Conservation (phyloP, 1,140 invertebrate species). For the Ceratitis capitata region DNA sequence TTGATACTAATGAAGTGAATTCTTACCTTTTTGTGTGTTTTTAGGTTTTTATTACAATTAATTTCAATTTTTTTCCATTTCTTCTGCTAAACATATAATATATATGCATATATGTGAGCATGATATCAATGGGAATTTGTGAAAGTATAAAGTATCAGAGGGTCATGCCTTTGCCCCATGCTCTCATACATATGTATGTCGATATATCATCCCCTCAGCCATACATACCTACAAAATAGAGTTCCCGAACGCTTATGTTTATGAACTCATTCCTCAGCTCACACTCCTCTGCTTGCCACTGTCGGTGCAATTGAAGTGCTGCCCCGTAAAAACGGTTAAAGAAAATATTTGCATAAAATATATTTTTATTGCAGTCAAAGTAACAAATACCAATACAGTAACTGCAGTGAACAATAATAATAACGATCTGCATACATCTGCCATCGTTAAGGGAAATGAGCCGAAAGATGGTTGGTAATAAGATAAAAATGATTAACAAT, state of each 20-base stretch:
- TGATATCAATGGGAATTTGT: neutral
- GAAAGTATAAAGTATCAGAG: neutral
- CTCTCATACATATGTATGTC: neutral
- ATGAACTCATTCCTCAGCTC: neutral
- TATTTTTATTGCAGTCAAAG: neutral
- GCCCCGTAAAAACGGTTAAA: neutral
- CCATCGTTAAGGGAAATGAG: neutral
- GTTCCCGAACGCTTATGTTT: no score
- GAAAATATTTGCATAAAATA: slow-evolving; percentile 18
- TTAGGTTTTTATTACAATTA: no score
- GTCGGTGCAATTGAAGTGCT: no score
- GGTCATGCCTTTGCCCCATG: neutral
- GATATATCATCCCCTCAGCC: neutral
- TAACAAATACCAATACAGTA: neutral
- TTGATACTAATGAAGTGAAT: no score
- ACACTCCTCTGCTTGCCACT: no score
- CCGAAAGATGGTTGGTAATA: neutral
- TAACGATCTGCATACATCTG: neutral
- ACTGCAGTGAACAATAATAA: no score
- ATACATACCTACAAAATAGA: neutral
- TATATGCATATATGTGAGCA: neutral
- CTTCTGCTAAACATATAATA: no score
- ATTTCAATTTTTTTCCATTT: no score
- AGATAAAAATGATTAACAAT: neutral
- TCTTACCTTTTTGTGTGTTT: no score